Percentiles rank a stretch among this genome's conserved stretches.
Evolutionary conservation across 2,113 vertebrate species (phyloP).

Genomic region (Takifugu bimaculatus): DNA sequence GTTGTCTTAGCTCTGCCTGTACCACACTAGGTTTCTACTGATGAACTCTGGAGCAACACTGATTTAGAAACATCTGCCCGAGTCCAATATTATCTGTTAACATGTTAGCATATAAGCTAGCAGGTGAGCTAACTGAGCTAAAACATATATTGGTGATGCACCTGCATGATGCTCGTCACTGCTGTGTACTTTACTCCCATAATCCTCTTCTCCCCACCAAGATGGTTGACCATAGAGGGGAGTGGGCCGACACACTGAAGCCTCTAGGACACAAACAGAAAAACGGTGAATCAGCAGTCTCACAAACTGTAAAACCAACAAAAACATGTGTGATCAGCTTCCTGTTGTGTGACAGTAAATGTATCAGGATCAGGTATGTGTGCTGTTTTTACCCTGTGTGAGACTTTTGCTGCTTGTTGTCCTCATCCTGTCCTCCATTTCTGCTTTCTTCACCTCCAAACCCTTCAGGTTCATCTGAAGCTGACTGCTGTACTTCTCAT

Average conservation of each 20-base stretch:
- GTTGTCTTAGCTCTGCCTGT: too few relatives aligned
- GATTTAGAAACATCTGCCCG: too few relatives aligned
- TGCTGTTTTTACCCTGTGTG: constrained; percentile 61
- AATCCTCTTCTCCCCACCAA: constrained; percentile 97
- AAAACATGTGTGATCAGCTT: not conserved
- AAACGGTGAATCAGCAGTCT: not conserved
- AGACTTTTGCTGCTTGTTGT: constrained; percentile 68
- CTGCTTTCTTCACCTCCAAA: constrained; percentile 61
- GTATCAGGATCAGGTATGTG: too few relatives aligned
- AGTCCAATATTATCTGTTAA: too few relatives aligned
- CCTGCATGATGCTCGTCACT: constrained; percentile 77
- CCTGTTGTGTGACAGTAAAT: too few relatives aligned
- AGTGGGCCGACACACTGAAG: constrained; percentile 76
- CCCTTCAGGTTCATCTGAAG: constrained; percentile 84
- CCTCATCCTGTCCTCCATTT: constrained; percentile 75
- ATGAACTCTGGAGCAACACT: too few relatives aligned
- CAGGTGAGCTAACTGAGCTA: not conserved
- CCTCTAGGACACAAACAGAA: constrained; percentile 67
- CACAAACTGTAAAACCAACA: too few relatives aligned
- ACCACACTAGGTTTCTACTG: too few relatives aligned
- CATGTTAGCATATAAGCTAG: not conserved
- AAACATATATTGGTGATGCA: constrained; percentile 45
- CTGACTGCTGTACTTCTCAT: constrained; percentile 96
- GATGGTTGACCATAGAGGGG: constrained; percentile 94
- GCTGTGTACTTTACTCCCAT: constrained; percentile 65